Evolutionary conservation across 2,797 vertebrate species (phyloP), one percentile per base, ranked within the genome.

Genomic region (Echiichthys vipera): DNA sequence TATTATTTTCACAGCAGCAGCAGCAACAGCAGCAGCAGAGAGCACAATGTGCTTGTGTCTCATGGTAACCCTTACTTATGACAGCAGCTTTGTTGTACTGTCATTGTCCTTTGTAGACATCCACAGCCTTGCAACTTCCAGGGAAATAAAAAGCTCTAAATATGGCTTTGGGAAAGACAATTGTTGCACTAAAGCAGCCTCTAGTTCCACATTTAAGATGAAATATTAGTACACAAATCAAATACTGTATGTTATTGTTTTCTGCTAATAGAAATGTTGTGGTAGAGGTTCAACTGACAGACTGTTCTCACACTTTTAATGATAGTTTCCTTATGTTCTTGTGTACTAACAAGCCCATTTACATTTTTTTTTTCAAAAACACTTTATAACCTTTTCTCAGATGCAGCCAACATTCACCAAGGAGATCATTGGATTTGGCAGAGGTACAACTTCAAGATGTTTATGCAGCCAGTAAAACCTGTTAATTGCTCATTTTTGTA

Each of bases 291-390:
- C n/a, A n/a, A n/a, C n/a, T n/a, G n/a, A n/a, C 76, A 43, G 7
- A 13, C 20, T 58, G 36, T 80, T 76, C 65, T 59, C 14, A 45
- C 32, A 50, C 55, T 65, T 46, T 61, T 62, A 66, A 46, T 27
- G 29, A 53, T 59, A 18, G 0, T 68, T 78, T 29, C 1, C 8
- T 15, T 17, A 12, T 15, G 20, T 42, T 49, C 8, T 47, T 7
- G 1, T n/a, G 27, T 14, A 30, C 17, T 15, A 46, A 34, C 24
- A 53, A 34, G 14, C 9, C 36, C 34, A 7, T 46, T 39, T 8
- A 9, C 14, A 34, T 20, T 65, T 7, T 10, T 64, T 11, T 27
- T 30, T 63, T 13, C 5, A 5, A 17, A 22, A 53, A 29, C 5
- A 27, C 43, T 22, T 32, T 3, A 5, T 50, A 53, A 22, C 5